Percentiles rank a stretch among this genome's conserved stretches.
These are phyloP conservation scores for Zosterops hypoxanthus DNA, from an alignment of 2,113 vertebrate genomes.

Conservation along the genomic window DNA sequence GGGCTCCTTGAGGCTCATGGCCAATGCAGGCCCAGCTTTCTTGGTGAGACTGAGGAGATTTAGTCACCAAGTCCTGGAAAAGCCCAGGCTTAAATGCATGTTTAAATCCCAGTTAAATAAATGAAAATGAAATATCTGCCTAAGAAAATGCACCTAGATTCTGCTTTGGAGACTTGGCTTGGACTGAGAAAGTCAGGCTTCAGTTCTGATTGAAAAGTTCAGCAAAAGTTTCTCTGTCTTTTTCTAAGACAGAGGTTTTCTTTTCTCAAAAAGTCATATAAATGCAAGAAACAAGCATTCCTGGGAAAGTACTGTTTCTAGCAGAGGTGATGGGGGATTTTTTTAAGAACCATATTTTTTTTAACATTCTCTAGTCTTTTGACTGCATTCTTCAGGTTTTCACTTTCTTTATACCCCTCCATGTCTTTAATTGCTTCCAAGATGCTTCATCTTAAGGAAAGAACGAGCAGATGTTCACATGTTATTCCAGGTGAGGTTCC, in stretches of 20 bases:
- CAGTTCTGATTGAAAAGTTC: neutral
- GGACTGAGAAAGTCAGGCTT: neutral
- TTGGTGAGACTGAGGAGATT: neutral
- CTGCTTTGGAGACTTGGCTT: neutral
- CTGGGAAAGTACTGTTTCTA: neutral
- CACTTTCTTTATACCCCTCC: neutral
- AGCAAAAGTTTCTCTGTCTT: neutral
- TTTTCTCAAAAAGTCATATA: neutral
- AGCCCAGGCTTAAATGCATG: neutral
- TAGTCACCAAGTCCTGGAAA: neutral
- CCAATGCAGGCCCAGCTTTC: neutral
- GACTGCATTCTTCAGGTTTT: neutral
- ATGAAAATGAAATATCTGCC: neutral
- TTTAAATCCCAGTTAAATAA: neutral
- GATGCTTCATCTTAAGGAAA: neutral
- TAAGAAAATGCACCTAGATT: neutral
- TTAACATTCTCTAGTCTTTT: neutral
- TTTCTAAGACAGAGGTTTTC: neutral
- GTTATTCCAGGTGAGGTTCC: neutral
- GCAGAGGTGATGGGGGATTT: accelerated
- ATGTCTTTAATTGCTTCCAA: neutral
- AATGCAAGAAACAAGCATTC: neutral
- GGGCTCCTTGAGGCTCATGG: neutral
- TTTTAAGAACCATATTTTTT: neutral
- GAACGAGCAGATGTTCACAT: neutral